Base-by-base conservation (phyloP, 1,140 invertebrate genomes). In the Vanessa tameamea region DNA sequence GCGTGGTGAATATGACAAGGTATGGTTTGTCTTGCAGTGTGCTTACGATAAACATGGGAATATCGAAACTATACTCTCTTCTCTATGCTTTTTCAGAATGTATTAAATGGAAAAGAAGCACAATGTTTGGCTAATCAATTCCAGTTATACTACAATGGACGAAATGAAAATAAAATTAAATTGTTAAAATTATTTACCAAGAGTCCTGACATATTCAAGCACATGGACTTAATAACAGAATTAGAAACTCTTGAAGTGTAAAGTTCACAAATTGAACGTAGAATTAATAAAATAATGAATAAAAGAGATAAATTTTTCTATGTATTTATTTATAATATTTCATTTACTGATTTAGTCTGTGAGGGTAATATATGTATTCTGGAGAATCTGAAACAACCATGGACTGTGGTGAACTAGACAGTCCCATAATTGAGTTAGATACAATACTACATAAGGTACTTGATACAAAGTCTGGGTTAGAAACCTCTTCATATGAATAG, bases 101-200 rank as follows among this genome's bases (percentile, higher is more conserved):
- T 96, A 1, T 84, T 98, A 1, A 95, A 93, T 90, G 95, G 94
- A 1, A 94, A 95, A 82, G 97, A 98, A 91, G 97, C 97, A 2
- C 96, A 97, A 83, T 98, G 96, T 86, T 87, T 98, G 47, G 96
- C 96, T 1, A 97, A 98, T 91, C 96, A 98, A 87, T 91, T 98
- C 59, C 97, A 98, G 86, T 93, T 98, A 85, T 98, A 97, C 89
- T 98, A 98, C 88, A 94, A 93, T 64, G 94, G 95, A 72, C 92
- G 95, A 61, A 94, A 96, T 87, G 80, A 92, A 31, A 89, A 92
- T 4, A 96, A 97, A 83, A 80, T 95, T 1, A 91, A 95, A 61
- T 87, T 98, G 15, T 82, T 98, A 66, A 90, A 97, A 68, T 94
- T 81, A 16, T 98, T 98, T 82, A 97, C 94, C 4, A 91, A 94